Evolutionary conservation across 2,888 invertebrate genomes (phyloP).

Genomic region (Thumatha senex): DNA sequence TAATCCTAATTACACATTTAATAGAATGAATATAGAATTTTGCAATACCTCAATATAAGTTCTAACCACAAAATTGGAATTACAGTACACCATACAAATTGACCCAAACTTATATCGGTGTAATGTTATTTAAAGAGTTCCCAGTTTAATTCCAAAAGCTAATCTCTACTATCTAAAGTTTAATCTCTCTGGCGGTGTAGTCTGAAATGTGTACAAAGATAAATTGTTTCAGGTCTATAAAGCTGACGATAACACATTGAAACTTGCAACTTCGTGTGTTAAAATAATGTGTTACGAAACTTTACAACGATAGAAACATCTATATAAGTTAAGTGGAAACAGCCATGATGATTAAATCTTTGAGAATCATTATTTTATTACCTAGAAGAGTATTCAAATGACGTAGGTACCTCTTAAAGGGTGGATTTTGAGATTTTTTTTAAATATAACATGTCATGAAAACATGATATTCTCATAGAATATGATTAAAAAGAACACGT

Average conservation of each 20-base stretch:
- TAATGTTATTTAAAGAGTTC: slow-evolving; percentile 17
- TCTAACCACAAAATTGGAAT: no score
- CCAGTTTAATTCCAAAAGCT: slow-evolving; percentile 22
- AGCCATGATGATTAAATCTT: neutral
- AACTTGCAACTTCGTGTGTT: slow-evolving; percentile 8
- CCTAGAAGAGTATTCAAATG: no score
- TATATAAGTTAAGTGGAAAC: neutral
- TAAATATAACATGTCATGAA: no score
- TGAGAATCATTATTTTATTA: neutral
- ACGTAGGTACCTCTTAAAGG: no score
- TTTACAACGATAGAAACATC: neutral
- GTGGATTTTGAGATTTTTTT: no score
- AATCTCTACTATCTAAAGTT: slow-evolving; percentile 32
- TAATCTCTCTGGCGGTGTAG: slow-evolving; percentile 27
- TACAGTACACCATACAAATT: no score
- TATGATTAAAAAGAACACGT: neutral
- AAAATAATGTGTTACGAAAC: neutral
- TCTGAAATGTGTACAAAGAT: slow-evolving; percentile 26
- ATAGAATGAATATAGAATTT: no score
- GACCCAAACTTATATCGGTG: neutral
- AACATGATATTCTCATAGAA: no score
- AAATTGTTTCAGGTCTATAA: slow-evolving; percentile 28
- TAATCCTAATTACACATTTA: no score
- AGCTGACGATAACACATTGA: slow-evolving; percentile 18
- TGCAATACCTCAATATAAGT: no score